Percentiles rank a stretch among this genome's conserved stretches.
Evolutionary conservation across 2,888 invertebrate genomes (phyloP).

Genomic region (Sinhomidia bicolor): DNA sequence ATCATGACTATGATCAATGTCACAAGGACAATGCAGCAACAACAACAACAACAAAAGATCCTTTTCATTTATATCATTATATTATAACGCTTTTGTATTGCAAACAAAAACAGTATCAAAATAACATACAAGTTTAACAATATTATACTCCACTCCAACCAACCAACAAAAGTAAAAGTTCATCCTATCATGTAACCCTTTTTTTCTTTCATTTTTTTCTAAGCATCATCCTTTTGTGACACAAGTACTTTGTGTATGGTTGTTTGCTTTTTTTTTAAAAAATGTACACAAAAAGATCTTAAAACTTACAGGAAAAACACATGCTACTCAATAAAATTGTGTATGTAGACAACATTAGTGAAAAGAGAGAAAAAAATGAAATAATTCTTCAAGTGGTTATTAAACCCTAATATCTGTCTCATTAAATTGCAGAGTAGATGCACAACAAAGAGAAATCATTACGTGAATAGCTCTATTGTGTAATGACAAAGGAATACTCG

Average conservation of each 20-base stretch:
- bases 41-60: background rate
- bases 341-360: no score
- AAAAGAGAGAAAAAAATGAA: background rate
- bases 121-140: background rate
- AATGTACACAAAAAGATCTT: background rate
- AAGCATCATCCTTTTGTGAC: conserved; percentile 18
- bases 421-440: conserved; percentile 37
- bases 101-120: conserved; percentile 23
- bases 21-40: background rate
- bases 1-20: background rate
- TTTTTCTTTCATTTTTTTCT: background rate
- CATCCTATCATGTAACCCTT: conserved; percentile 18
- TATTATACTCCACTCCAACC: background rate
- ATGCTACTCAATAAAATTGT: background rate
- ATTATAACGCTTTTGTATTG: background rate
- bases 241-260: background rate
- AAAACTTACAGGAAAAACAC: background rate
- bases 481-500: background rate
- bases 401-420: conserved; percentile 57
- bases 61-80: background rate
- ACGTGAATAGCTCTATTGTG: background rate
- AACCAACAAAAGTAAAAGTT: background rate
- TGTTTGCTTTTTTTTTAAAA: conserved; percentile 31
- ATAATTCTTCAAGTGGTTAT: conserved; percentile 44
- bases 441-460: background rate